These are phyloP conservation scores for Lordiphosa mommai DNA, from an alignment of 1,140 invertebrate species.

Conservation along the genomic window DNA sequence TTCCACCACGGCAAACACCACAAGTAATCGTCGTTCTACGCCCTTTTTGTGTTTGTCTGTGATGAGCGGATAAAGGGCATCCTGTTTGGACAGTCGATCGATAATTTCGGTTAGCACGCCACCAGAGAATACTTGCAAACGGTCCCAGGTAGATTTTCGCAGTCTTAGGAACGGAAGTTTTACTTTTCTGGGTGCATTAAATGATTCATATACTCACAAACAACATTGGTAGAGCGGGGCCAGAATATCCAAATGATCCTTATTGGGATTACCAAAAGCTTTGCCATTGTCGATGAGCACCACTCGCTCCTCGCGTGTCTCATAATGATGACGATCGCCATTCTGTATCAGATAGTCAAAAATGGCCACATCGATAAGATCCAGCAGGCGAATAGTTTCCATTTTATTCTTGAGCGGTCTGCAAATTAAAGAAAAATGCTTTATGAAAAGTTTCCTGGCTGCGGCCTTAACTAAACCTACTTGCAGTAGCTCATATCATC, in stretches of 20 bases:
- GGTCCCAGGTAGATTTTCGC: constrained; percentile 85
- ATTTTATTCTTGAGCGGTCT: constrained; percentile 82
- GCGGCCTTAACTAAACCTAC: constrained; percentile 51
- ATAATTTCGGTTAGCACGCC: constrained; percentile 83
- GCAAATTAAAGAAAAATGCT: constrained; percentile 5
- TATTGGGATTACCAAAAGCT: constrained; percentile 91
- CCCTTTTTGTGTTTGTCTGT: constrained; percentile 88
- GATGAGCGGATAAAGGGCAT: constrained; percentile 83
- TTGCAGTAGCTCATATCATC: constrained; percentile 88
- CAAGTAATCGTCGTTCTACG: constrained; percentile 88
- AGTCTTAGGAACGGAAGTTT: constrained; percentile 82
- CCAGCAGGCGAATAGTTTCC: constrained; percentile 85
- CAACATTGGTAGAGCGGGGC: constrained; percentile 95
- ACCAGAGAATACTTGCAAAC: constrained; percentile 85
- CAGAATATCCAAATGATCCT: constrained; percentile 92
- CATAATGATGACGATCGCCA: constrained; percentile 96
- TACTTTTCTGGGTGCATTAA: background rate
- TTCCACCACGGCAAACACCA: constrained; percentile 87
- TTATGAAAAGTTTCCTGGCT: background rate
- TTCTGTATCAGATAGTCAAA: constrained; percentile 98
- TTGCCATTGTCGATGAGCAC: constrained; percentile 96
- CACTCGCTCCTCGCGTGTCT: constrained; percentile 88
- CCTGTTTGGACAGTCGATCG: constrained; percentile 79
- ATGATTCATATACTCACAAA: constrained; percentile 83
- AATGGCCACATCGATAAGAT: constrained; percentile 92